Evolutionary conservation across 2,888 invertebrate species (phyloP), one percentile per base, ranked within the genome.

Genomic region (Nemurella pictetii): DNA sequence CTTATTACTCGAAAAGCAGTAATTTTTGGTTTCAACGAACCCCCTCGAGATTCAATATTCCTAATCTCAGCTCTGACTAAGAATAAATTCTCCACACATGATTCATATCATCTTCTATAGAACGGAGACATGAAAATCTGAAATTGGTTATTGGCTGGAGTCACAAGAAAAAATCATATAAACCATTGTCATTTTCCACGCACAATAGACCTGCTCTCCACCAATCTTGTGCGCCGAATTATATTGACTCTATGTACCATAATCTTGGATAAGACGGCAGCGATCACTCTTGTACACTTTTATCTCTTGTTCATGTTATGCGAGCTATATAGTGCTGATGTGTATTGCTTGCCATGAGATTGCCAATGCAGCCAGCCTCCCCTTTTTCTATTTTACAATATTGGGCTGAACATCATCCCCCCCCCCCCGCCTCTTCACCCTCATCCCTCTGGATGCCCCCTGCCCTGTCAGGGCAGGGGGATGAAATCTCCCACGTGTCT

Each of bases 371-470:
- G 3, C n/a, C 9, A 36, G 81, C 84, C 85, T 80, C 85, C 83
- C 74, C n/a, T 4, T n/a, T 85, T 85, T 83, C 81, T n/a, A 36
- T 83, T 85, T 85, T 85, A 84, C 84, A 85, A 86, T 86, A 86
- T 86, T 86, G 86, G 86, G 35, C 84, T 84, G 36, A 73, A 36
- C 29, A 30, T 35, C n/a, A 30, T 77, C 84, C 77, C 35, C 29
- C 29, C 27, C 74, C 27, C 73, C 74, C 83, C 27, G 28, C 29
- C 78, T 28, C 36, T 29, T 73, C 80, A 29, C 78, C 84, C 27
- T 80, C 85, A 25, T 35, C 75, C 85, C 75, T 55, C 28, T 25
- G 82, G 9, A 3, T 32, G 32, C 75, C 75, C 55, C 35, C 27
- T 32, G 77, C 83, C 73, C 28, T 75, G 74, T 26, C 55, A 36